These are phyloP conservation scores for Phodopus roborovskii DNA, from an alignment of 2,113 vertebrate genomes.

Conservation along the genomic window DNA sequence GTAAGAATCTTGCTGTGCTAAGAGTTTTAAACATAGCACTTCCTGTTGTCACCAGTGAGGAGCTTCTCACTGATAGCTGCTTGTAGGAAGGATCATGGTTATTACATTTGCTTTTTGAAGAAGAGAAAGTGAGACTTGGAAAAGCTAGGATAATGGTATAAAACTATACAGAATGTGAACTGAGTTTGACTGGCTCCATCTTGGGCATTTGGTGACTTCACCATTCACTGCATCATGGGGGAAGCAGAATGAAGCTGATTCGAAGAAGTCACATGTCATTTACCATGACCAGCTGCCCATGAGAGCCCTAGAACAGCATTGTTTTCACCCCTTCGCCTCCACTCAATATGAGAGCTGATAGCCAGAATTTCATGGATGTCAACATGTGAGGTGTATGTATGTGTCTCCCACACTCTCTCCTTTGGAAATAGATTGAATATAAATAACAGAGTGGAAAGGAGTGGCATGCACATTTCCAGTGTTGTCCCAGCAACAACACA, in stretches of 20 bases:
- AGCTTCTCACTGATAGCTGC: slow-evolving; percentile 15
- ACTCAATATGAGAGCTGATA: neutral
- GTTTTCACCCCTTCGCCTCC: neutral
- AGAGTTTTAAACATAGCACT: neutral
- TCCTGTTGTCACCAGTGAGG: neutral
- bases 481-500: slow-evolving; percentile 32
- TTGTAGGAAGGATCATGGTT: neutral
- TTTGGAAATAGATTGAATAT: neutral
- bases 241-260: neutral
- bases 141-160: neutral
- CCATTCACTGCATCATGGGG: neutral
- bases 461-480: neutral
- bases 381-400: neutral
- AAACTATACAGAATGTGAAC: neutral
- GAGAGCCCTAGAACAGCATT: neutral
- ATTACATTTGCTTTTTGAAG: slow-evolving; percentile 28
- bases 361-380: neutral
- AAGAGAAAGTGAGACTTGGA: neutral
- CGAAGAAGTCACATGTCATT: neutral
- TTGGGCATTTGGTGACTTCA: neutral
- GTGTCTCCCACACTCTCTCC: neutral
- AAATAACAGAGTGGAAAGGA: neutral
- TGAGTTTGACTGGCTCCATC: neutral
- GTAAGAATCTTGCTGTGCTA: neutral
- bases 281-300: neutral